phyloP scores from a whole-genome alignment of 2,888 invertebrate species.

The Diloba caeruleocephala region DNA sequence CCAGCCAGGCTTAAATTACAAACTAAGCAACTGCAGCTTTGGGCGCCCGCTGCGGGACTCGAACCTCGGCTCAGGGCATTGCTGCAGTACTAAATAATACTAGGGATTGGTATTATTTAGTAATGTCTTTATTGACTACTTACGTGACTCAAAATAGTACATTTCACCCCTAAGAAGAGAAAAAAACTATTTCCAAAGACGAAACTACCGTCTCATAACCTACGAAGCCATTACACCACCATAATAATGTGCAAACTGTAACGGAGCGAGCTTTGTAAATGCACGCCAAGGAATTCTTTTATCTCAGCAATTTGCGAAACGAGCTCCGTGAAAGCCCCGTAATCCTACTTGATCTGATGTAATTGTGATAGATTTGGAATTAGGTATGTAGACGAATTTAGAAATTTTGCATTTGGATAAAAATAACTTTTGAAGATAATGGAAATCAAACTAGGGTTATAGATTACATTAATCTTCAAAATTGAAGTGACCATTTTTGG shows the following conservation, averaged over 20 bases:
- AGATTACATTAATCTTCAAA: too few relatives aligned
- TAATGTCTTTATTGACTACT: too few relatives aligned
- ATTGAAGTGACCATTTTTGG: too few relatives aligned
- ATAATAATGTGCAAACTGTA: constrained; percentile 58
- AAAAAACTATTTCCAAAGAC: constrained; percentile 25
- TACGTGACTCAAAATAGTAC: too few relatives aligned
- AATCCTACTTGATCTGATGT: constrained; percentile 56
- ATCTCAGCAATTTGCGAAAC: constrained; percentile 65
- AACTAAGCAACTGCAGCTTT: too few relatives aligned
- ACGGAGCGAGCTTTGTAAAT: constrained; percentile 59
- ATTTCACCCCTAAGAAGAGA: constrained; percentile 20
- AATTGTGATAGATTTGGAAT: constrained; percentile 50
- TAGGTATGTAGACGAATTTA: constrained; percentile 1
- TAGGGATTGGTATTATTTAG: too few relatives aligned
- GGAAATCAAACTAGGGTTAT: background rate
- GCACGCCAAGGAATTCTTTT: constrained; percentile 64
- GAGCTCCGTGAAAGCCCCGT: constrained; percentile 57
- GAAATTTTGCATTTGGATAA: constrained; percentile 1
- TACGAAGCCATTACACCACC: constrained; percentile 50
- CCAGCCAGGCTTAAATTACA: too few relatives aligned
- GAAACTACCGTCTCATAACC: constrained; percentile 45
- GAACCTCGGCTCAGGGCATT: too few relatives aligned
- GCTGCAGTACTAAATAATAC: too few relatives aligned
- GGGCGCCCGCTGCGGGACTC: too few relatives aligned
- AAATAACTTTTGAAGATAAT: constrained; percentile 1